Evolutionary conservation across 2,797 vertebrate species (phyloP).

Genomic region (Propithecus deckenii): DNA sequence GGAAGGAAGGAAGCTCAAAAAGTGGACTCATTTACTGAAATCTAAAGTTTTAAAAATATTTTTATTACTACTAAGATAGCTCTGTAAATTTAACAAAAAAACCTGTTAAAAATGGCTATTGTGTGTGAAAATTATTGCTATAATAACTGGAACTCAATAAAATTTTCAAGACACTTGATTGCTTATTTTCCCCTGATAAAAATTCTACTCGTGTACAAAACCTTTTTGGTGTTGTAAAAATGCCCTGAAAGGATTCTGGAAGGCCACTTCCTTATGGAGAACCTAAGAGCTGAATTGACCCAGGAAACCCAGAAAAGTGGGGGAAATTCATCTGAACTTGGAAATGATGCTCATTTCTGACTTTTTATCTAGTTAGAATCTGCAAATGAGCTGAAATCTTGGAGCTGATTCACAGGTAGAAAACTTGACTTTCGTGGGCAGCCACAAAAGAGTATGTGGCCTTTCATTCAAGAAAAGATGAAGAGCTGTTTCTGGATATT

Average conservation of each 20-base stretch:
- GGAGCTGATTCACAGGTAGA: not conserved
- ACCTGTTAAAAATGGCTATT: constrained; percentile 53
- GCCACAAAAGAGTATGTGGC: not conserved
- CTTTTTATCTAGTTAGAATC: not conserved
- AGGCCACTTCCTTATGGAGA: not conserved
- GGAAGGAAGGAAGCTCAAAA: not conserved
- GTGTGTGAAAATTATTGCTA: constrained; percentile 67
- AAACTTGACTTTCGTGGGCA: not conserved
- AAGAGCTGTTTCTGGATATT: not conserved
- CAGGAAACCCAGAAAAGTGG: constrained; percentile 21
- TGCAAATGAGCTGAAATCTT: not conserved
- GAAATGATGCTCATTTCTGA: constrained; percentile 15
- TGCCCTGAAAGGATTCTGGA: not conserved
- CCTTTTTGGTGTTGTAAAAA: constrained; percentile 59
- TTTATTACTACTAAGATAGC: constrained; percentile 57
- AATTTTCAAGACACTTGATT: constrained; percentile 61
- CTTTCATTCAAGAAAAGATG: not conserved
- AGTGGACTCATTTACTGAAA: constrained; percentile 12
- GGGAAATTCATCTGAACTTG: not conserved
- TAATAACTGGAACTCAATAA: constrained; percentile 66
- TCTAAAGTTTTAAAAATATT: constrained; percentile 44
- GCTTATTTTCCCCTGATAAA: constrained; percentile 61
- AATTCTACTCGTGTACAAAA: constrained; percentile 49
- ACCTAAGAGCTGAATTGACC: constrained; percentile 33
- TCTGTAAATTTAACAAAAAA: constrained; percentile 61